Conservation (phyloP, 2,113 vertebrate genomes). For the Donacobius atricapilla region DNA sequence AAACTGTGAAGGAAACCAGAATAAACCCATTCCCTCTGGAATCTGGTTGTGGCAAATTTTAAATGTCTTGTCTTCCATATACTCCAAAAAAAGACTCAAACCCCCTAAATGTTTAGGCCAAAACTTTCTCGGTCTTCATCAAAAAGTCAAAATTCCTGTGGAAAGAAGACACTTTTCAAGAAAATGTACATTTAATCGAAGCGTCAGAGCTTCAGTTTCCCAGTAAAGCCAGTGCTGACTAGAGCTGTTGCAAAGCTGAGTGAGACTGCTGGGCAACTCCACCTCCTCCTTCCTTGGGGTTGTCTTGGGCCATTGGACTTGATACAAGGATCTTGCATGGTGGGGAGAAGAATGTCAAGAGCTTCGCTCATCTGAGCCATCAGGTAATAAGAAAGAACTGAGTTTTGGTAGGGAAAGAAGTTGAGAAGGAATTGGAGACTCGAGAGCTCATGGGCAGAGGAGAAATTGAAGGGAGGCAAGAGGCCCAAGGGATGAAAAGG, state of each 20-base stretch:
- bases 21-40: conserved; percentile 10
- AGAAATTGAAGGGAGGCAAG: not conserved
- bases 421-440: not conserved
- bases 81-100: not conserved
- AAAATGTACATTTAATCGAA: conserved; percentile 1
- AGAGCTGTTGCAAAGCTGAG: not conserved
- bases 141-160: conserved; percentile 49
- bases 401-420: not conserved
- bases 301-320: not conserved
- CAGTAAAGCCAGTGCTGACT: not conserved
- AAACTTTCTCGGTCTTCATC: not conserved
- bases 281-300: not conserved
- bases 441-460: not conserved
- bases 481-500: not conserved
- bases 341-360: not conserved
- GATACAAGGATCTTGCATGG: not conserved
- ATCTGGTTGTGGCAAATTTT: not conserved
- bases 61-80: not conserved
- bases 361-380: not conserved
- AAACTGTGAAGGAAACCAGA: conserved; percentile 7
- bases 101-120: not conserved
- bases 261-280: not conserved
- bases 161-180: conserved; percentile 31
- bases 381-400: not conserved
- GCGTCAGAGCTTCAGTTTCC: not conserved